These are phyloP conservation scores for Pantala flavescens DNA, from an alignment of 1,140 invertebrate genomes.

Conservation along the genomic window DNA sequence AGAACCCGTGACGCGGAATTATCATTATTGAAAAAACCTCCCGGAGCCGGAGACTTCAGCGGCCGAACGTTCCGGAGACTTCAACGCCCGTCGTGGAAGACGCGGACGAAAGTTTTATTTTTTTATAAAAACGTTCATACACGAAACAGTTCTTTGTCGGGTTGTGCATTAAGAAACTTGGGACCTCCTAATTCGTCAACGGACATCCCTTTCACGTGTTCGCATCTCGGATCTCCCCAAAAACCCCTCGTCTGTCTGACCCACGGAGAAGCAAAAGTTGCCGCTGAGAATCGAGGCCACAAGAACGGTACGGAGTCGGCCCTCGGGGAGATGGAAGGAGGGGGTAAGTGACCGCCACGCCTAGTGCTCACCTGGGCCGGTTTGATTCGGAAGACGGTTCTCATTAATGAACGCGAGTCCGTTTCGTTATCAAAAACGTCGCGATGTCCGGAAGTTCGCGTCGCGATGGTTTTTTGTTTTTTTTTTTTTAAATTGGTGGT, in stretches of 20 bases:
- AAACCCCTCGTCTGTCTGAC: not conserved
- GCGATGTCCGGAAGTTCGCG: no score
- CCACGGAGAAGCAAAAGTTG: not conserved
- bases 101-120: no score
- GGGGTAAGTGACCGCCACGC: constrained; percentile 5
- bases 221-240: not conserved
- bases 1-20: no score
- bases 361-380: not conserved
- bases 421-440: not conserved
- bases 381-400: not conserved
- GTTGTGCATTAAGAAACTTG: no score
- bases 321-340: not conserved
- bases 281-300: not conserved
- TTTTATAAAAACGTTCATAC: no score
- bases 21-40: no score
- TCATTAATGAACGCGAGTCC: not conserved
- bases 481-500: no score
- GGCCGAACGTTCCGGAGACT: not conserved
- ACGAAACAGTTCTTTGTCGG: no score
- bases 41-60: no score
- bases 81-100: not conserved
- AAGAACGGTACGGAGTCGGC: constrained; percentile 1
- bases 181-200: no score
- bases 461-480: no score
- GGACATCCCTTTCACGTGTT: not conserved